These are phyloP conservation scores for Enteromius mattozi DNA, from an alignment of 2,797 vertebrate genomes.

Conservation along the genomic window DNA sequence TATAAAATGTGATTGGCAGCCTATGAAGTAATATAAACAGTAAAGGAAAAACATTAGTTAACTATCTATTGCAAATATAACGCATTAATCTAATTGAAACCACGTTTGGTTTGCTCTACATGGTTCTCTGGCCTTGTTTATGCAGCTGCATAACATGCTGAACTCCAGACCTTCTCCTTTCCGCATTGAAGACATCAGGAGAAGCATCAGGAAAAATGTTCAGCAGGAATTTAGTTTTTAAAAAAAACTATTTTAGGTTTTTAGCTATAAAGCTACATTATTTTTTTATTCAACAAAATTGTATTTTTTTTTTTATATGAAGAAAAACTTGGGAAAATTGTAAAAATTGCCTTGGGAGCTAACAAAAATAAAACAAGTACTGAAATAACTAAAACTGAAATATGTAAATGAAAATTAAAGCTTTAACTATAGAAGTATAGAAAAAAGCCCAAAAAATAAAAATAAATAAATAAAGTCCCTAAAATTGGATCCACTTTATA, in stretches of 20 bases:
- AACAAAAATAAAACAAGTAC: no score
- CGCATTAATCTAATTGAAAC: conserved; percentile 25
- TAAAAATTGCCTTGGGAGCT: no score
- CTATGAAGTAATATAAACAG: not conserved
- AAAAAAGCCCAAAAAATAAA: not conserved
- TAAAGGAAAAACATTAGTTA: not conserved
- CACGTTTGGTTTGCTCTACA: not conserved
- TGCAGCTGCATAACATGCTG: conserved; percentile 39
- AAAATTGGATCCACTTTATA: not conserved
- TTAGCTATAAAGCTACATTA: no score
- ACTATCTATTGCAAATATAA: not conserved
- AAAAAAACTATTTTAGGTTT: not conserved
- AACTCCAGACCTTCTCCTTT: conserved; percentile 7
- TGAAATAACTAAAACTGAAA: no score
- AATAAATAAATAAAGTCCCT: not conserved
- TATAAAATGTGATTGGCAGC: not conserved
- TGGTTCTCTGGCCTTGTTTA: conserved; percentile 38
- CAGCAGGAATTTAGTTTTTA: not conserved
- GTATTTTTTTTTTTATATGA: not conserved
- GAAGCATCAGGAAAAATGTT: not conserved
- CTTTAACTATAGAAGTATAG: not conserved
- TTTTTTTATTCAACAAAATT: not conserved
- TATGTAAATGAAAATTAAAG: not conserved
- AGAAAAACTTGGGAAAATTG: not conserved
- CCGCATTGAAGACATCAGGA: not conserved